These are phyloP conservation scores for Aquila chrysaetos DNA, from an alignment of 2,797 vertebrate species.

Conservation along the genomic window DNA sequence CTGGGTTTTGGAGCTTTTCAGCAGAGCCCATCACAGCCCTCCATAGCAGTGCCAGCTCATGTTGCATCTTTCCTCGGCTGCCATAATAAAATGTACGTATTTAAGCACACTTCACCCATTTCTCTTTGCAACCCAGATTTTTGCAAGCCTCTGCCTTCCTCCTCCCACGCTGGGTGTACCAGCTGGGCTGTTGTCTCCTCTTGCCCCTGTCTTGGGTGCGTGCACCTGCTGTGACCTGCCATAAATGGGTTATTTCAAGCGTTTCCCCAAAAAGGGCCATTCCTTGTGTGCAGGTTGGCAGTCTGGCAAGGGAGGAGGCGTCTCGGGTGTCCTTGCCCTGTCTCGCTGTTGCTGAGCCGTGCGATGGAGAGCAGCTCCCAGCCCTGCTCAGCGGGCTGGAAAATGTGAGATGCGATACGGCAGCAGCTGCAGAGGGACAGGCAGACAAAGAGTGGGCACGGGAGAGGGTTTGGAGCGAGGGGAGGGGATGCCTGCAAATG, in stretches of 20 bases:
- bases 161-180: neutral
- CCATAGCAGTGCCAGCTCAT: slow-evolving; percentile 3
- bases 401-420: slow-evolving; percentile 68
- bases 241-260: neutral
- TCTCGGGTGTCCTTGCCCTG: slow-evolving; percentile 17
- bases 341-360: neutral
- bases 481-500: slow-evolving; percentile 14
- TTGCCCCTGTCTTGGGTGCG: fast-evolving
- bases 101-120: neutral
- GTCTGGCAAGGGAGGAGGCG: neutral
- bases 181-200: neutral
- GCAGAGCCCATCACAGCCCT: neutral
- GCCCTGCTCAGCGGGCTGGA: slow-evolving; percentile 61
- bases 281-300: neutral
- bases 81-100: neutral
- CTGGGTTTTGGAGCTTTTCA: slow-evolving; percentile 16
- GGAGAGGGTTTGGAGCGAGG: slow-evolving; percentile 21
- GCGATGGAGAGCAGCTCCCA: slow-evolving; percentile 25
- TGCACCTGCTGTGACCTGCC: neutral
- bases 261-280: neutral
- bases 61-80: neutral
- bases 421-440: slow-evolving; percentile 53
- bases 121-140: neutral
- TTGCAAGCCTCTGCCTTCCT: neutral
- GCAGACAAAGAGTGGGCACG: slow-evolving; percentile 52